A percentile compares a stretch with the other conserved stretches of the same genome.
phyloP scores from a whole-genome alignment of 2,888 invertebrate species.

The Megastigmus dorsalis region DNA sequence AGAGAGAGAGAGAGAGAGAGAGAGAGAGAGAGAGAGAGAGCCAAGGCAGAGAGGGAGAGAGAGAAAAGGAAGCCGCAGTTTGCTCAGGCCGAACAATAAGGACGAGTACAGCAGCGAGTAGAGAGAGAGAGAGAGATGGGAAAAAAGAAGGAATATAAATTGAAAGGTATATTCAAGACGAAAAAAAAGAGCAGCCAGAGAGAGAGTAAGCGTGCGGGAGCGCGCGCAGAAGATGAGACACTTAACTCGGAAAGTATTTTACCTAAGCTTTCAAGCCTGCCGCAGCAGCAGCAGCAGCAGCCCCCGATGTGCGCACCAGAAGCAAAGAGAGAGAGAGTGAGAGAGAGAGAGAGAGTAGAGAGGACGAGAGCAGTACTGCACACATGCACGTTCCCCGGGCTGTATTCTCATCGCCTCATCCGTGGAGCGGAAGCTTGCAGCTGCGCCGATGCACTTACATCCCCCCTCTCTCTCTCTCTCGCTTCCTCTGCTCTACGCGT shows the following conservation, averaged over 20 bases:
- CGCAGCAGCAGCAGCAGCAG: background rate
- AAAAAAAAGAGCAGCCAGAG: background rate
- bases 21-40: too few relatives aligned
- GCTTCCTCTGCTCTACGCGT: conserved; percentile 16
- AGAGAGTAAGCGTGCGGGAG: too few relatives aligned
- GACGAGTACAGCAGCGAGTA: too few relatives aligned
- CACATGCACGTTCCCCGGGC: background rate
- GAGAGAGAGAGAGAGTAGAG: background rate
- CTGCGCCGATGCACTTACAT: conserved; percentile 48
- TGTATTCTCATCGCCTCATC: conserved; percentile 31
- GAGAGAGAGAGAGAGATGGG: background rate
- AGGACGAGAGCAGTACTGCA: too few relatives aligned
- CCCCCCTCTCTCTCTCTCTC: background rate
- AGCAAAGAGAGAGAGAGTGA: conserved; percentile 10
- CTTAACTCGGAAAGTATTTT: conserved; percentile 49
- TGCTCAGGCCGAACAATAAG: background rate
- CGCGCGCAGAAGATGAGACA: conserved; percentile 32
- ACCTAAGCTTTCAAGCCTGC: conserved; percentile 48
- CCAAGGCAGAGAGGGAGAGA: background rate
- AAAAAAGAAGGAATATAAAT: conserved; percentile 23
- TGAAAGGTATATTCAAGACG: conserved; percentile 20
- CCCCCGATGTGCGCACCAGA: too few relatives aligned
- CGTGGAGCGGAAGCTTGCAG: conserved; percentile 16
- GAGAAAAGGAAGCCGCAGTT: background rate
- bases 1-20: too few relatives aligned